phyloP scores from a whole-genome alignment of 2,797 vertebrate genomes.

The Columba guinea region DNA sequence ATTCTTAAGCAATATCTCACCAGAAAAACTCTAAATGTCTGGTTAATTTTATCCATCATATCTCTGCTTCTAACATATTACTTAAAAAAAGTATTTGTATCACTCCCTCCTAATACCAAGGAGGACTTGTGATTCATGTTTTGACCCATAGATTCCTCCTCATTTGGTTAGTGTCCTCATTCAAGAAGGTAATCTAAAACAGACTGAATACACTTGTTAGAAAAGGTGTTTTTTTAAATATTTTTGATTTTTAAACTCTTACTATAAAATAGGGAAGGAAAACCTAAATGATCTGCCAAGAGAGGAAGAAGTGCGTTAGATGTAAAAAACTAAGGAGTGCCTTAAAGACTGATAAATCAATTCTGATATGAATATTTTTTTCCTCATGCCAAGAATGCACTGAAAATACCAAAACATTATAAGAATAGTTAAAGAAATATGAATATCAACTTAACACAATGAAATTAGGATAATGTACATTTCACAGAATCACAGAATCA shows the following conservation, averaged over 20 bases:
- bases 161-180: not conserved
- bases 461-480: not conserved
- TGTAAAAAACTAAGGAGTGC: not conserved
- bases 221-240: not conserved
- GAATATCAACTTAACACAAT: not conserved
- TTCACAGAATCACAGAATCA: too few relatives aligned
- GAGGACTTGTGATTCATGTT: not conserved
- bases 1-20: not conserved
- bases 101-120: not conserved
- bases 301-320: not conserved
- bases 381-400: not conserved
- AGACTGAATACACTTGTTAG: not conserved
- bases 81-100: not conserved
- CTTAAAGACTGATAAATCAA: not conserved
- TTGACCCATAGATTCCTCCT: not conserved
- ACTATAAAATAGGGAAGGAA: not conserved
- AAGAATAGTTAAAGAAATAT: not conserved
- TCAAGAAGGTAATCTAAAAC: not conserved
- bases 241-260: not conserved
- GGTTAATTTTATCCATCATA: not conserved
- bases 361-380: not conserved
- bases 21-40: not conserved
- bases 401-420: not conserved
- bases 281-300: not conserved
- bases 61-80: not conserved